These are phyloP conservation scores for Anguilla pacifica DNA, from an alignment of 2,797 vertebrate genomes.

Conservation along the genomic window DNA sequence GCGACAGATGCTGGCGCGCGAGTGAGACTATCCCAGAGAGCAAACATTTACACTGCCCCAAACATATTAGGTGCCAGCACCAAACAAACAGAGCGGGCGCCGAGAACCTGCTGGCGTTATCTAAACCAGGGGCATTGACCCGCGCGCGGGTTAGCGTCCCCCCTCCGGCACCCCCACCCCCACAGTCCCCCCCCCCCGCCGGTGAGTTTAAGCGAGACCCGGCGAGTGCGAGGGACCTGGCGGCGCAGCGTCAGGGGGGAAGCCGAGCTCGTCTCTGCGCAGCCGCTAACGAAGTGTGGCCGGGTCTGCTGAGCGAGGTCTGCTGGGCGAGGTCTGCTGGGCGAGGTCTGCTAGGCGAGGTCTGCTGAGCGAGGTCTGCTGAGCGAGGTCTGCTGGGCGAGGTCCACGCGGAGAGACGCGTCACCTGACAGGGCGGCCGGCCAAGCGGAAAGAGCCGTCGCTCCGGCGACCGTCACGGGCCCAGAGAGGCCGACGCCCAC, in stretches of 20 bases:
- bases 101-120: background rate
- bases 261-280: background rate
- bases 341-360: no score
- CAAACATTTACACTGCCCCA: background rate
- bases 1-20: background rate
- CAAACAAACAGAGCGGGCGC: background rate
- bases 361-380: no score
- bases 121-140: background rate
- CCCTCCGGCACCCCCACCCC: no score
- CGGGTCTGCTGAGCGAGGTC: background rate
- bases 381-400: background rate
- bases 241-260: background rate
- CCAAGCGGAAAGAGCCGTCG: conserved; percentile 11
- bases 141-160: background rate
- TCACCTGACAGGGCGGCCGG: conserved; percentile 23
- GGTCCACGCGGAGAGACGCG: conserved; percentile 5
- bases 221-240: background rate
- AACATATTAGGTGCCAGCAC: background rate
- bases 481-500: background rate
- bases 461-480: background rate
- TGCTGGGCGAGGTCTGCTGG: background rate
- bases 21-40: background rate
- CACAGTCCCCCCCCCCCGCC: no score
- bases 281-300: conserved; percentile 19
- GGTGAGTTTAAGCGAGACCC: background rate